Percentiles rank a stretch among this genome's conserved stretches.
These are phyloP conservation scores for Petrophora chlorosata DNA, from an alignment of 2,888 invertebrate species.

Conservation along the genomic window DNA sequence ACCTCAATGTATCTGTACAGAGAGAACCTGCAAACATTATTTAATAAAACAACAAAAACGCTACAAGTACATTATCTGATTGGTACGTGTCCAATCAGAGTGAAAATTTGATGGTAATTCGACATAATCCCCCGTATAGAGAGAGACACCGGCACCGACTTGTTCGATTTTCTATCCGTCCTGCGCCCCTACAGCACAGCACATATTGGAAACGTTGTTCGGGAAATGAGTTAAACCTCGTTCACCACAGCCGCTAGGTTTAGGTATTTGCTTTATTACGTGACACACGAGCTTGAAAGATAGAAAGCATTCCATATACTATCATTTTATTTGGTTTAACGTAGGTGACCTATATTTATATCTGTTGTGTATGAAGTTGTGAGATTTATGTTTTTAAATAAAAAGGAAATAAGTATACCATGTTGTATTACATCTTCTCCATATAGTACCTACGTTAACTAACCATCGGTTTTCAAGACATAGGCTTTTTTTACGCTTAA, in stretches of 20 bases:
- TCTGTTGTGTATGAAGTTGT: not conserved
- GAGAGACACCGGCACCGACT: slow-evolving; percentile 51
- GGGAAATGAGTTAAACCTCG: slow-evolving; percentile 80
- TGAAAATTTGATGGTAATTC: slow-evolving; percentile 48
- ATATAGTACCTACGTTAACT: too few relatives aligned
- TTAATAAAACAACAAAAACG: slow-evolving; percentile 3
- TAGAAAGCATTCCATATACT: slow-evolving; percentile 8
- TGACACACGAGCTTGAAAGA: slow-evolving; percentile 42
- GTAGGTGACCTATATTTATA: too few relatives aligned
- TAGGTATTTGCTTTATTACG: slow-evolving; percentile 62
- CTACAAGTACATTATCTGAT: slow-evolving; percentile 2
- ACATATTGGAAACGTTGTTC: slow-evolving; percentile 72
- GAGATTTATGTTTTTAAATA: too few relatives aligned
- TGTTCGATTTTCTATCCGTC: slow-evolving; percentile 66
- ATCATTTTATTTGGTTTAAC: too few relatives aligned
- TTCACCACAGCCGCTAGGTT: slow-evolving; percentile 67
- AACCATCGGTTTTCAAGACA: too few relatives aligned
- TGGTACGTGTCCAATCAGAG: slow-evolving; percentile 33
- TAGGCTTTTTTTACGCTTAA: too few relatives aligned
- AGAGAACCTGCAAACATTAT: too few relatives aligned
- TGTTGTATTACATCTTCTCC: too few relatives aligned
- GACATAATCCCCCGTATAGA: slow-evolving; percentile 56
- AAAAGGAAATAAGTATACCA: too few relatives aligned
- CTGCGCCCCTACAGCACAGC: too few relatives aligned
- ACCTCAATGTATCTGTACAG: too few relatives aligned